Percentiles rank a stretch among this genome's conserved stretches.
Evolutionary conservation across 2,888 invertebrate genomes (phyloP).

Genomic region (Luperina nickerlii): DNA sequence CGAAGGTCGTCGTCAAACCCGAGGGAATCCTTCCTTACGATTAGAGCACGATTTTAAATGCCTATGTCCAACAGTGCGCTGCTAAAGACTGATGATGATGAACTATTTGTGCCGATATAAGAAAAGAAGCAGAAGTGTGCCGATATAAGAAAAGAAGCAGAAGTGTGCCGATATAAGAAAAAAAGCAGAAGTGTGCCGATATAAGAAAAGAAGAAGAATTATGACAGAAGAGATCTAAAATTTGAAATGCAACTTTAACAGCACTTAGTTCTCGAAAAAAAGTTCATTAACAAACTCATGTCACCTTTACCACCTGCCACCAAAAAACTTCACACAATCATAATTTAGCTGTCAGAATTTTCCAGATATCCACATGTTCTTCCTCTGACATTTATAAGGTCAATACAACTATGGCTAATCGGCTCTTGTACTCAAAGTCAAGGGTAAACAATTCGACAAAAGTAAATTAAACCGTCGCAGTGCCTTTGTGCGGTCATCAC

Average conservation of each 20-base stretch:
- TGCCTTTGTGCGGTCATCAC: slow-evolving; percentile 72
- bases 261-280: background rate
- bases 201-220: background rate
- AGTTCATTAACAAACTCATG: background rate
- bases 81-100: background rate
- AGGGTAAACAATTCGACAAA: slow-evolving; percentile 64
- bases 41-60: no score
- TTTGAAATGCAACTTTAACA: background rate
- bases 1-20: background rate
- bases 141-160: background rate
- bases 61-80: background rate
- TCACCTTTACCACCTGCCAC: background rate
- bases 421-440: slow-evolving; percentile 69
- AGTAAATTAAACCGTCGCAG: slow-evolving; percentile 64
- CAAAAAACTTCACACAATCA: slow-evolving; percentile 6
- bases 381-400: slow-evolving; percentile 57
- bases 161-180: background rate
- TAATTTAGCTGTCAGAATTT: slow-evolving; percentile 44
- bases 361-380: slow-evolving; percentile 13
- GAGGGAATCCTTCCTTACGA: background rate
- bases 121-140: background rate
- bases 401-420: slow-evolving; percentile 54
- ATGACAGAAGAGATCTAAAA: background rate
- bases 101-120: background rate
- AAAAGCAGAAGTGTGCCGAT: background rate